Percentiles rank a stretch among this genome's conserved stretches.
phyloP scores from a whole-genome alignment of 2,888 invertebrate genomes.

The Priapulus caudatus region DNA sequence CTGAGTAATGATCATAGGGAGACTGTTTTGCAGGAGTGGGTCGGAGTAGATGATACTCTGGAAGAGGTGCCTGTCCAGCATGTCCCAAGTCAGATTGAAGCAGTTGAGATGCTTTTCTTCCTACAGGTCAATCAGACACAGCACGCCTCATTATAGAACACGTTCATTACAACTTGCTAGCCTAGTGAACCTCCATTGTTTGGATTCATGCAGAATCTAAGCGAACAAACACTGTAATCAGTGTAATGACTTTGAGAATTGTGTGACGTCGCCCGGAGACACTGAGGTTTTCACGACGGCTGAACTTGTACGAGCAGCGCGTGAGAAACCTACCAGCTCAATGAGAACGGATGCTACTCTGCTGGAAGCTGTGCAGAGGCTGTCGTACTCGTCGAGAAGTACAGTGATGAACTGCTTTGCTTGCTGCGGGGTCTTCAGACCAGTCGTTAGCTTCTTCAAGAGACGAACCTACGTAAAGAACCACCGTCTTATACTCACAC shows the following conservation, averaged over 20 bases:
- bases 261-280: no score
- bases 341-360: constrained; percentile 48
- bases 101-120: constrained; percentile 49
- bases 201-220: not conserved
- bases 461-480: no score
- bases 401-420: constrained; percentile 47
- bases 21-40: constrained; percentile 46
- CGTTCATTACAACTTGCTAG: no score
- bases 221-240: no score
- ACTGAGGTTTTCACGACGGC: no score
- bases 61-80: constrained; percentile 54
- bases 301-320: no score
- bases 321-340: constrained; percentile 43
- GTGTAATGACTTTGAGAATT: no score
- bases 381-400: constrained; percentile 51
- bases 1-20: constrained; percentile 45
- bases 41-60: constrained; percentile 46
- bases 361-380: constrained; percentile 49
- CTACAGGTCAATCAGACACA: no score
- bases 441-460: constrained; percentile 32
- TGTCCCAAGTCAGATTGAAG: constrained; percentile 53
- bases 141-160: no score
- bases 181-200: not conserved
- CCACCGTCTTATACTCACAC: no score
- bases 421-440: constrained; percentile 43